Base-by-base conservation (phyloP, 2,797 vertebrate genomes). In the Centropyge bicolor region DNA sequence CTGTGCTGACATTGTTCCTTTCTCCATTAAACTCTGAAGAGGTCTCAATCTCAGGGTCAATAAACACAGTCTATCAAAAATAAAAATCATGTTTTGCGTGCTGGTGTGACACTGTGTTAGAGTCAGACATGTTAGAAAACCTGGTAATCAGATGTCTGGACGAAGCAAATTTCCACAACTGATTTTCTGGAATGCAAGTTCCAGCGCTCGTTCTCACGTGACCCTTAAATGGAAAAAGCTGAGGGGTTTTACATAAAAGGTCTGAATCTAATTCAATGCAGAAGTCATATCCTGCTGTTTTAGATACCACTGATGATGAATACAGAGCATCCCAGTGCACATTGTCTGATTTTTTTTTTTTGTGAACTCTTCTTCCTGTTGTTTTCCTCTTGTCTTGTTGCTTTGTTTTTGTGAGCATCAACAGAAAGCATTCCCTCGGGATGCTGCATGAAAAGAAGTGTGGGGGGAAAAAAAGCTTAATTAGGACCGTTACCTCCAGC, bases 401-500 rank as follows among this genome's bases (percentile, higher is more conserved):
- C 76, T 81, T 85, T 86, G 74, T 82, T 88, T 89, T 86, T 70
- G 80, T 54, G 35, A 75, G 61, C 74, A 69, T 92, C 85, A 91
- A 86, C 91, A 92, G 82, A 89, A 81, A 67, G 40, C 8, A 40
- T 48, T 86, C 86, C 82, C 80, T 2, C 13, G 66, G 87, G 88
- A 91, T 40, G 40, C 68, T 16, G 84, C 56, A 77, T 82, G 65
- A 80, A 87, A 91, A 74, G 56, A 85, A 78, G 62, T 54, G 61
- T n/a, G n/a, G 46, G 3, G 5, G 6, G 31, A 9, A 70, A 76
- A 69, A 75, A 56, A 5, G 62, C 84, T 84, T 92, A 92, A 94
- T 93, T 91, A 91, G 86, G 79, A 82, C 49, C 43, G 76, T 84
- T 88, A 81, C 81, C 70, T 85, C 71, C 45, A 76, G 82, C 84